Evolutionary conservation across 2,797 vertebrate species (phyloP).

Genomic region (Florisuga fusca): DNA sequence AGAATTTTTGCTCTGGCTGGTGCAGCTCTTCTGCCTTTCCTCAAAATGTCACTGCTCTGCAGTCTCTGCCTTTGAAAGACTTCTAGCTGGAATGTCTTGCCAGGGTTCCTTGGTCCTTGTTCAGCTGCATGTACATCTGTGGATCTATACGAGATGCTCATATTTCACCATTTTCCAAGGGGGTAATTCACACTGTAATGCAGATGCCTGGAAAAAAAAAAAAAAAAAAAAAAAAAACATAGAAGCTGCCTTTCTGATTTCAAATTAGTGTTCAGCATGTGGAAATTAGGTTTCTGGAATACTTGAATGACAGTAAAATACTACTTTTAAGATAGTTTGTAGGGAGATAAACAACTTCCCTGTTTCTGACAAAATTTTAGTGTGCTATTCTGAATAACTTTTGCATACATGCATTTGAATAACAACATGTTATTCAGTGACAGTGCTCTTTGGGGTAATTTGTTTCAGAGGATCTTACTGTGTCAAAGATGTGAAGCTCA

Average conservation of each 20-base stretch:
- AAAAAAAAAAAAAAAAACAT: background rate
- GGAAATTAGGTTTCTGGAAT: background rate
- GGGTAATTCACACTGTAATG: background rate
- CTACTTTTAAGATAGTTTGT: background rate
- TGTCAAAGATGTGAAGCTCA: background rate
- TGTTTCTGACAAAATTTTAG: background rate
- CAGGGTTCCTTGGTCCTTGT: background rate
- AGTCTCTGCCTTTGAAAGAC: background rate
- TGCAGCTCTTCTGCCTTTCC: background rate
- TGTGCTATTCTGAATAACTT: background rate
- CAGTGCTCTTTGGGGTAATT: background rate
- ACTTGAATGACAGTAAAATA: background rate
- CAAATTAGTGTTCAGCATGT: background rate
- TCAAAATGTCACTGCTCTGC: background rate
- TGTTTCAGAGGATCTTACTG: background rate
- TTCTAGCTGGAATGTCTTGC: background rate
- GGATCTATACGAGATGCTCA: background rate
- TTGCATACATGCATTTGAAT: rapidly evolving
- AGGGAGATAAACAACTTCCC: background rate
- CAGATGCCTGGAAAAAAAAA: background rate
- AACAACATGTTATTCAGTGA: background rate
- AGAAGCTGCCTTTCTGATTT: background rate
- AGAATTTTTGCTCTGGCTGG: background rate
- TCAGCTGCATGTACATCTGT: background rate
- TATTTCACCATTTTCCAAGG: background rate